Evolutionary conservation across 2,888 invertebrate genomes (phyloP).

Genomic region (Gasteruption jaculator): DNA sequence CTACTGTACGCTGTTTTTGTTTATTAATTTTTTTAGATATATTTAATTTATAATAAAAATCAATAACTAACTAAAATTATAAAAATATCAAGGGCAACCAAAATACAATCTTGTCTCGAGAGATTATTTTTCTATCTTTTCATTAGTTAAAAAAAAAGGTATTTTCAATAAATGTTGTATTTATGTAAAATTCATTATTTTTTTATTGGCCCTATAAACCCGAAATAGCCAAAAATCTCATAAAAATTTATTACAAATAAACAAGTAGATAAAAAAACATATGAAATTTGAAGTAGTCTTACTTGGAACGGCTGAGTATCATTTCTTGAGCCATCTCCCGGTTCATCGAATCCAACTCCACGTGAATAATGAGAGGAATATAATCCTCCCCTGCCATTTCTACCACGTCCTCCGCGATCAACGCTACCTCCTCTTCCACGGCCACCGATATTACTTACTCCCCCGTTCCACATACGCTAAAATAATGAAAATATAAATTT

Average conservation of each 20-base stretch:
- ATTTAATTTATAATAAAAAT: no score
- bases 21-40: no score
- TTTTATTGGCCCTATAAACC: no score
- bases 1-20: no score
- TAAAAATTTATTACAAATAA: slow-evolving; percentile 1
- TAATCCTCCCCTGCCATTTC: slow-evolving; percentile 49
- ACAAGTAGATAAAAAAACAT: slow-evolving; percentile 1
- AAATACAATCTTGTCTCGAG: no score
- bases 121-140: no score
- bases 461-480: slow-evolving; percentile 58
- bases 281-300: no score
- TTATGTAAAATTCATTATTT: no score
- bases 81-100: no score
- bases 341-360: slow-evolving; percentile 51
- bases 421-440: slow-evolving; percentile 49
- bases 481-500: slow-evolving; percentile 22
- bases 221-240: not conserved
- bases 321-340: slow-evolving; percentile 45
- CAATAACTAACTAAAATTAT: no score
- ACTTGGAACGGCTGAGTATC: slow-evolving; percentile 45
- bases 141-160: no score
- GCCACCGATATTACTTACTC: slow-evolving; percentile 53
- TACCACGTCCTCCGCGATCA: slow-evolving; percentile 49
- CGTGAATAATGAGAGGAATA: slow-evolving; percentile 49
- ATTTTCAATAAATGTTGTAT: no score